Base-by-base conservation (phyloP, 2,888 invertebrate genomes). In the Saturnia japonica region DNA sequence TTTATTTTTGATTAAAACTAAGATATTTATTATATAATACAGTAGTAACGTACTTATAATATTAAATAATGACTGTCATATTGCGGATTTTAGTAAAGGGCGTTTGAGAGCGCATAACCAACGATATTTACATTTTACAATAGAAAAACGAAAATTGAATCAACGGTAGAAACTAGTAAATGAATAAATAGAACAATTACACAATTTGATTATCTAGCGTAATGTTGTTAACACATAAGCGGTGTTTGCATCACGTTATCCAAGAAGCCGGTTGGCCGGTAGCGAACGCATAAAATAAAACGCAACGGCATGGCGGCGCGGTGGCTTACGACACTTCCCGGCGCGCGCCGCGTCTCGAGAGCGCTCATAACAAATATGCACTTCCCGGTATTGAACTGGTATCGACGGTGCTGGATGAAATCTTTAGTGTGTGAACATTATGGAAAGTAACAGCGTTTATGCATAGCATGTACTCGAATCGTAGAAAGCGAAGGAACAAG, bases 341-440 rank as follows among this genome's bases (percentile, higher is more conserved):
- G 64, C 67, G 72, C 57, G 19, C 22, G 22, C n/a, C 22, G 54
- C n/a, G 70, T 68, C 28, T 62, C 72, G 69, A 72, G 72, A 72
- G 68, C 25, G 72, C 62, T 62, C 51, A 70, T 69, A 70, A 71
- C 73, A 74, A 75, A 73, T 71, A 76, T 67, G 68, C 72, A 68
- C 74, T 77, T 78, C 78, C 75, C 74, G 71, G 75, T 77, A 78
- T 74, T 68, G 72, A 76, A 77, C 75, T 74, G 75, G 77, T 75
- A 76, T 75, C 71, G n/a, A n/a, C n/a, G 71, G 42, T 62, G 40
- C 60, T 57, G 72, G 68, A 67, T 64, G 57, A 62, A 45, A 64
- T 68, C 67, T 42, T 25, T 43, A 42, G 42, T 67, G 67, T 64
- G 40, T 64, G 16, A 64, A 16, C 40, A 64, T 40, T 64, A 64